These are phyloP conservation scores for Danaus chrysippus DNA, from an alignment of 2,888 invertebrate species.

Conservation along the genomic window DNA sequence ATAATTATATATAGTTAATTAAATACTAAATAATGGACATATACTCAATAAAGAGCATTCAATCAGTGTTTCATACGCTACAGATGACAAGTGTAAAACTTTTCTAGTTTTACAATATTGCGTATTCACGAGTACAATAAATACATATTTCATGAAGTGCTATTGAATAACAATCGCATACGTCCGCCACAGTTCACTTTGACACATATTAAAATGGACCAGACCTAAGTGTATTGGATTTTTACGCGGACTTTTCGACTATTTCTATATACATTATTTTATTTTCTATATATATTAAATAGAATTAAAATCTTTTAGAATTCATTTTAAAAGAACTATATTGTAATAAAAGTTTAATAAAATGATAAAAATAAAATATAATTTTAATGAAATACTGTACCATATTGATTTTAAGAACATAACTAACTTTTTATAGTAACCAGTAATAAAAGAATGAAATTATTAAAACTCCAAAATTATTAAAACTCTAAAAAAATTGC, in stretches of 20 bases:
- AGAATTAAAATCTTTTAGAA: background rate
- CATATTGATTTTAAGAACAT: too few species aligned
- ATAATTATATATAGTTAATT: too few species aligned
- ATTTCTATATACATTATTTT: slow-evolving; percentile 13
- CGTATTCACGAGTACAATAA: slow-evolving; percentile 49
- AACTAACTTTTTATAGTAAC: too few species aligned
- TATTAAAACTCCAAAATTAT: too few species aligned
- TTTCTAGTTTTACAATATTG: slow-evolving; percentile 30
- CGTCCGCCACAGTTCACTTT: slow-evolving; percentile 37
- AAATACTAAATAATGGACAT: too few species aligned
- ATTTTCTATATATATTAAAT: slow-evolving; percentile 38
- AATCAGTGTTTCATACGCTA: background rate
- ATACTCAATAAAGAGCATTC: too few species aligned
- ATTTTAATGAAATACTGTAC: too few species aligned
- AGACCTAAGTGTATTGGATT: slow-evolving; percentile 43
- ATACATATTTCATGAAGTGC: slow-evolving; percentile 70
- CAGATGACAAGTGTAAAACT: background rate
- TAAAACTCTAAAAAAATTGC: too few species aligned
- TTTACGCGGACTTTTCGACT: slow-evolving; percentile 27
- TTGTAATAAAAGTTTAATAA: too few species aligned
- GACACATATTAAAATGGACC: slow-evolving; percentile 59
- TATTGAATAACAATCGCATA: slow-evolving; percentile 62
- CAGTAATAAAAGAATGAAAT: too few species aligned
- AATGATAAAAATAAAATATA: too few species aligned
- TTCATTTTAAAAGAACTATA: too few species aligned